Evolutionary conservation across 1,140 invertebrate genomes (phyloP).

Genomic region (Drosophila miranda): DNA sequence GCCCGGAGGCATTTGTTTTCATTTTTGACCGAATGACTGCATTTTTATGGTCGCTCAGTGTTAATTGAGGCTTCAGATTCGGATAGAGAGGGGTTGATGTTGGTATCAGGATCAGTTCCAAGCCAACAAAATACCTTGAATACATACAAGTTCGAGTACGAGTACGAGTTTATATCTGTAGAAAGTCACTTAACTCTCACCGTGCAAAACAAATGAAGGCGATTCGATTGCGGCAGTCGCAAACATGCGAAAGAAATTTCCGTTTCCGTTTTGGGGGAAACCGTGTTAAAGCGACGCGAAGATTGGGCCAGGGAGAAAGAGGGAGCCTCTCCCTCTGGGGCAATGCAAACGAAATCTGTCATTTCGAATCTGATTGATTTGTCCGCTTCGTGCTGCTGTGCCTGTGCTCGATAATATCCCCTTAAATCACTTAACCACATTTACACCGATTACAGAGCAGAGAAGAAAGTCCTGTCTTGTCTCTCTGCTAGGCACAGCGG

Average conservation of each 20-base stretch:
- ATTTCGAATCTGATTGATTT: constrained; percentile 57
- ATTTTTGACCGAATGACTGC: constrained; percentile 53
- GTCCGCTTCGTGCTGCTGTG: constrained; percentile 29
- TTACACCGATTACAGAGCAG: constrained; percentile 61
- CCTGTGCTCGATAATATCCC: constrained; percentile 43
- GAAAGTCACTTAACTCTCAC: constrained; percentile 31
- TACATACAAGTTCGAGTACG: too few relatives aligned
- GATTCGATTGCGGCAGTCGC: constrained; percentile 21
- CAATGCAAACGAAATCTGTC: constrained; percentile 54
- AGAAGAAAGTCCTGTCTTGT: constrained; percentile 17
- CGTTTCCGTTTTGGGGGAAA: constrained; percentile 56
- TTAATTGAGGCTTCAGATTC: constrained; percentile 60
- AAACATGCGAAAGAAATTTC: constrained; percentile 75
- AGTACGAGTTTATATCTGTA: neutral
- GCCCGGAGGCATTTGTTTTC: constrained; percentile 59
- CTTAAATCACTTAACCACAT: constrained; percentile 74
- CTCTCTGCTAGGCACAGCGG: constrained; percentile 40
- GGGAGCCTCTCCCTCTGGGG: constrained; percentile 10
- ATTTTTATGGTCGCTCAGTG: constrained; percentile 51
- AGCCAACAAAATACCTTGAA: too few relatives aligned
- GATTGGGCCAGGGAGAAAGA: constrained; percentile 5
- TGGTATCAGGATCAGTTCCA: neutral
- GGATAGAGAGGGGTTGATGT: constrained; percentile 16
- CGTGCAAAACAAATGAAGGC: constrained; percentile 37
- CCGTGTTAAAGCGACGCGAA: constrained; percentile 66